Percentiles rank a stretch among this genome's conserved stretches.
Conservation (phyloP, 2,113 vertebrate species). For the Forbesichthys papilliferus region DNA sequence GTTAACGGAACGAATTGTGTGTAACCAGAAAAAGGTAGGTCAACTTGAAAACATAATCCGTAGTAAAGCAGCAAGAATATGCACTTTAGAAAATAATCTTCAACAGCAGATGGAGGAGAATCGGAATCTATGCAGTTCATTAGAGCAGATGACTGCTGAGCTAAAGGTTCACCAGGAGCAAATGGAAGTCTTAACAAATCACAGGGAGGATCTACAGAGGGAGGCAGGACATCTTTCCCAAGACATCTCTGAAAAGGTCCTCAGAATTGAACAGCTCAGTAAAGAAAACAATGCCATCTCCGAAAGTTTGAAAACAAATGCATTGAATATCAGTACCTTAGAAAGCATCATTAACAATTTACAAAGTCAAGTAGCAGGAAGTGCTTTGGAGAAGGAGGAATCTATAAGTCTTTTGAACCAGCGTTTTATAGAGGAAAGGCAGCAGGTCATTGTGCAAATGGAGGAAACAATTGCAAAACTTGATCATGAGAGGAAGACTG, state of each 20-base stretch:
- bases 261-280: slow-evolving; percentile 81
- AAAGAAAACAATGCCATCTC: slow-evolving; percentile 82
- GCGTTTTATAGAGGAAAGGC: slow-evolving; percentile 76
- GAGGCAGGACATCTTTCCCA: slow-evolving; percentile 78
- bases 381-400: slow-evolving; percentile 82
- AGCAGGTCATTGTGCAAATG: slow-evolving; percentile 69
- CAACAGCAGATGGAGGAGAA: slow-evolving; percentile 75
- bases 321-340: slow-evolving; percentile 76
- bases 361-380: slow-evolving; percentile 79
- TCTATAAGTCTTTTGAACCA: slow-evolving; percentile 78
- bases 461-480: slow-evolving; percentile 75
- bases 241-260: slow-evolving; percentile 82
- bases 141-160: slow-evolving; percentile 79
- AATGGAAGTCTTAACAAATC: slow-evolving; percentile 80
- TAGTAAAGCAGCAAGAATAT: slow-evolving; percentile 68
- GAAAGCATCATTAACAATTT: slow-evolving; percentile 78
- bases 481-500: slow-evolving; percentile 81
- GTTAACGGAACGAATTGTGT: slow-evolving; percentile 73
- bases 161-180: slow-evolving; percentile 82
- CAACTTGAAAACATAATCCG: slow-evolving; percentile 78
- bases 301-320: slow-evolving; percentile 80
- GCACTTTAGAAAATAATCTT: slow-evolving; percentile 83
- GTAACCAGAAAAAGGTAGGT: slow-evolving; percentile 70
- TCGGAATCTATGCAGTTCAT: slow-evolving; percentile 72
- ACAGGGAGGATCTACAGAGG: slow-evolving; percentile 81